Conservation (phyloP, 1,140 invertebrate genomes). For the Daktulosphaira vitifoliae region DNA sequence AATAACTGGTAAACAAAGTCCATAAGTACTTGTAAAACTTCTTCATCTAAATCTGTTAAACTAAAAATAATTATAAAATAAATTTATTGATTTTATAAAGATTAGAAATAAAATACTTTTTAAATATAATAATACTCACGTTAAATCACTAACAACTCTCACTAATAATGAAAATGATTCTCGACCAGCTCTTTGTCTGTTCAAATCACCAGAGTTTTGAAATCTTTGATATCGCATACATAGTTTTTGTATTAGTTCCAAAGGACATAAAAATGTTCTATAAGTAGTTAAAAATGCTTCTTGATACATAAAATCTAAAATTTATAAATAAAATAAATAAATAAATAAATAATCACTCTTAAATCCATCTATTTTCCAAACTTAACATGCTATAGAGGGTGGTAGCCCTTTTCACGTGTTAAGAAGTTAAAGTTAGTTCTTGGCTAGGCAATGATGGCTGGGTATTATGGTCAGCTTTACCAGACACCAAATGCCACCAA, state of each 20-base stretch:
- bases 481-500: too few species aligned
- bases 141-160: slow-evolving; percentile 84
- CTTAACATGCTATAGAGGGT: too few species aligned
- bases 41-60: slow-evolving; percentile 68
- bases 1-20: slow-evolving; percentile 88
- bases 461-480: too few species aligned
- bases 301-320: slow-evolving; percentile 83
- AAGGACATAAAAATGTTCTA: slow-evolving; percentile 84
- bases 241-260: slow-evolving; percentile 77
- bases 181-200: slow-evolving; percentile 67
- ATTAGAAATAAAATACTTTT: neutral
- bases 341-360: too few species aligned
- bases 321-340: slow-evolving; percentile 41
- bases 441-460: too few species aligned
- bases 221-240: slow-evolving; percentile 79
- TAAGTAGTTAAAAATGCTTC: slow-evolving; percentile 96
- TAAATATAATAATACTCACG: slow-evolving; percentile 50
- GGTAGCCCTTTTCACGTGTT: too few species aligned
- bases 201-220: slow-evolving; percentile 59
- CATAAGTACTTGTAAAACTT: slow-evolving; percentile 66
- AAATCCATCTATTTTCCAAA: slow-evolving; percentile 41
- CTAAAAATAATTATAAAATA: slow-evolving; percentile 48
- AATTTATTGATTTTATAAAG: neutral
- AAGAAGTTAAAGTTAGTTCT: too few species aligned
- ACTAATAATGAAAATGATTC: slow-evolving; percentile 84